Evolutionary conservation across 2,113 vertebrate genomes (phyloP).

Genomic region (Numida meleagris): DNA sequence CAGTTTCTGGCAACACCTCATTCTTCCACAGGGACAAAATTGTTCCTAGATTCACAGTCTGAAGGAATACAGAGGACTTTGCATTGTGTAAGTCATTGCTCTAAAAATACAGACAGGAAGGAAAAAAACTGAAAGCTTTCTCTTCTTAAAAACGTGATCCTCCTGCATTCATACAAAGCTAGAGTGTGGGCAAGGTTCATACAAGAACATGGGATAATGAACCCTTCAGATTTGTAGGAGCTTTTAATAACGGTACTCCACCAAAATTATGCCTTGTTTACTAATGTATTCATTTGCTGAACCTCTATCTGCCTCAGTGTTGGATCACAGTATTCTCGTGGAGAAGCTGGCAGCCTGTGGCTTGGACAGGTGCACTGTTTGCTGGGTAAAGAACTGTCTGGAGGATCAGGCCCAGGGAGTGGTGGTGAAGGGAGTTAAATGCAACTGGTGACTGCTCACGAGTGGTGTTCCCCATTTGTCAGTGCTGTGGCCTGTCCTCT

Average conservation of each 20-base stretch:
- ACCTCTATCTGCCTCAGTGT: not conserved
- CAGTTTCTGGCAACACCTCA: slow-evolving; percentile 58
- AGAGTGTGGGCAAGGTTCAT: not conserved
- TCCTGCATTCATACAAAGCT: not conserved
- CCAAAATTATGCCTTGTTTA: not conserved
- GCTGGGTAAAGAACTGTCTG: too few species aligned
- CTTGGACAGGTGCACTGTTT: too few species aligned
- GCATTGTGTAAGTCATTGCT: not conserved
- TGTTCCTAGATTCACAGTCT: slow-evolving; percentile 39
- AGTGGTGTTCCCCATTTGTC: too few species aligned
- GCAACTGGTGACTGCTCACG: too few species aligned
- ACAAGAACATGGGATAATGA: not conserved
- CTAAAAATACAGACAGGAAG: slow-evolving; percentile 1
- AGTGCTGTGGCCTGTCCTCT: too few species aligned
- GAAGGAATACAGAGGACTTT: slow-evolving; percentile 44
- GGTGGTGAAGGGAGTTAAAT: too few species aligned
- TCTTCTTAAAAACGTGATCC: not conserved
- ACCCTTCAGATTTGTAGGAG: not conserved
- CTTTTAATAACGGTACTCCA: not conserved
- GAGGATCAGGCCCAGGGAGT: too few species aligned
- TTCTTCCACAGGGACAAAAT: slow-evolving; percentile 58
- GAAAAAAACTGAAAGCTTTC: not conserved
- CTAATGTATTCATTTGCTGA: not conserved
- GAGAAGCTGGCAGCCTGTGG: too few species aligned
- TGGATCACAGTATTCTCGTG: not conserved